These are phyloP conservation scores for Erebia aethiops DNA, from an alignment of 2,888 invertebrate species.

Conservation along the genomic window DNA sequence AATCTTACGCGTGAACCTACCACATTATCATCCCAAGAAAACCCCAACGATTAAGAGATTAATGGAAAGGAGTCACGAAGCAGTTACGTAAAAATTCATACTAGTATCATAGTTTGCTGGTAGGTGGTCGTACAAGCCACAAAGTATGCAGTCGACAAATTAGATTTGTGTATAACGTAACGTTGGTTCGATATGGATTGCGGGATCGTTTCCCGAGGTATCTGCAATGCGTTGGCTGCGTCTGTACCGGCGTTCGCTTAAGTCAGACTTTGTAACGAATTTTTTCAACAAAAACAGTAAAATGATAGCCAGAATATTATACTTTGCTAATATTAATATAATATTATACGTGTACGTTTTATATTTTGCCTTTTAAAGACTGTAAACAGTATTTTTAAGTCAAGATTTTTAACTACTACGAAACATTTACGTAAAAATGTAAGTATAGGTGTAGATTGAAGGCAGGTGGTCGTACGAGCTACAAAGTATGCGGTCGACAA, in stretches of 20 bases:
- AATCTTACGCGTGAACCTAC: too few species aligned
- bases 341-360: too few species aligned
- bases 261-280: not conserved
- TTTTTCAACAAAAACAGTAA: not conserved
- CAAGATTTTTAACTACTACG: too few species aligned
- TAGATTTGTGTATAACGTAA: conserved; percentile 5
- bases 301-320: too few species aligned
- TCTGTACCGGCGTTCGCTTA: not conserved
- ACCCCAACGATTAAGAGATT: too few species aligned
- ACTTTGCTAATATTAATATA: too few species aligned
- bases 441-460: not conserved
- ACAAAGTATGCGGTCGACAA: conserved; percentile 11
- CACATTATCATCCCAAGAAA: too few species aligned
- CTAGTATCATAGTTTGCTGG: not conserved
- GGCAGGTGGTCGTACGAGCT: not conserved
- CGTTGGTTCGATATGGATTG: not conserved
- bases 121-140: conserved; percentile 1
- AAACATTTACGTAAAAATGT: not conserved
- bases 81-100: not conserved
- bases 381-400: too few species aligned
- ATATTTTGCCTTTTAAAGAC: too few species aligned
- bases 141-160: conserved; percentile 15
- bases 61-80: too few species aligned
- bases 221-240: conserved; percentile 20
- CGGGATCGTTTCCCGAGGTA: conserved; percentile 2